These are phyloP conservation scores for Drosophila lacicola DNA, from an alignment of 2,888 invertebrate genomes.

Conservation along the genomic window DNA sequence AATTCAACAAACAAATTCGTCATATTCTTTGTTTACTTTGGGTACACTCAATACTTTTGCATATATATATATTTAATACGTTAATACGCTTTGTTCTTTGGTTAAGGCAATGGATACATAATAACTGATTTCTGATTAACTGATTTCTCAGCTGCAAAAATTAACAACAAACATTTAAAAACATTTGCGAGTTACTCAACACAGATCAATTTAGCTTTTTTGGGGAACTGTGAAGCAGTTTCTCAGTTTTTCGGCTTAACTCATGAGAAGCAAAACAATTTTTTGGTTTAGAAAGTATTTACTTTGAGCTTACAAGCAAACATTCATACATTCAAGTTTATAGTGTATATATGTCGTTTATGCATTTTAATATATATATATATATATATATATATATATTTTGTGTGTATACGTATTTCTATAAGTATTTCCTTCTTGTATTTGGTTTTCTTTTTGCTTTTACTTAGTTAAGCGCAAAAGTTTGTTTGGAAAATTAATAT, in stretches of 20 bases:
- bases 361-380: slow-evolving; percentile 41
- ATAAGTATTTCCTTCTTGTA: slow-evolving; percentile 30
- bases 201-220: slow-evolving; percentile 18
- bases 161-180: slow-evolving; percentile 36
- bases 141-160: slow-evolving; percentile 39
- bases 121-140: slow-evolving; percentile 12
- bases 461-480: slow-evolving; percentile 35
- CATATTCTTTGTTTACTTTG: slow-evolving; percentile 20
- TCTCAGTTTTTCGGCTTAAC: slow-evolving; percentile 10
- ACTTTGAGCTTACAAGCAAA: slow-evolving; percentile 61
- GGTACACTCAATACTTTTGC: slow-evolving; percentile 50
- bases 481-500: slow-evolving; percentile 20
- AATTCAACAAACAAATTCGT: slow-evolving; percentile 75
- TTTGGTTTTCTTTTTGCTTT: slow-evolving; percentile 23
- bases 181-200: slow-evolving; percentile 38
- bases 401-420: slow-evolving; percentile 40
- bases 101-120: slow-evolving; percentile 72
- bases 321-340: slow-evolving; percentile 68
- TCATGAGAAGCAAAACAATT: slow-evolving; percentile 8
- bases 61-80: slow-evolving; percentile 36
- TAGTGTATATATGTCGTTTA: slow-evolving; percentile 60
- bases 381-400: slow-evolving; percentile 30
- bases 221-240: slow-evolving; percentile 3
- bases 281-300: slow-evolving; percentile 23
- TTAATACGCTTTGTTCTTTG: slow-evolving; percentile 41